Evolutionary conservation across 1,140 invertebrate species (phyloP), one percentile per base, ranked within the genome.

Genomic region (Pogonus chalceus): DNA sequence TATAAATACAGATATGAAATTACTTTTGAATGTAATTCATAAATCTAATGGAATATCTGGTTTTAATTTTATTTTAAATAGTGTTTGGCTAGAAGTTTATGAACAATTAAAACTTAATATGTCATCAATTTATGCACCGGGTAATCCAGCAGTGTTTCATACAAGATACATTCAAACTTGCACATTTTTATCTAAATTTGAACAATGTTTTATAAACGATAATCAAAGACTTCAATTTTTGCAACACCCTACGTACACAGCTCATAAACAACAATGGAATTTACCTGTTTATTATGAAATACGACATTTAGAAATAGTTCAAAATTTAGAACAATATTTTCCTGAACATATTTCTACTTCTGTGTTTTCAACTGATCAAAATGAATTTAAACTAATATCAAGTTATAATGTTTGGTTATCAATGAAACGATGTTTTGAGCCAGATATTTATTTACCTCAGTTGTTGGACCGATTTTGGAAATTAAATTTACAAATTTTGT

Each of bases 231-330:
- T 70, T 47, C 37, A 70, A 16, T 72, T 88, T 26, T 76, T 76
- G 52, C 64, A 73, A 57, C 79, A 84, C 64, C 62, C 71, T 20
- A 79, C 83, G 54, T 86, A 83, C 58, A 79, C 79, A 62, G 76
- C 75, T 46, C 92, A 95, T 70, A 75, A 90, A 48, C 80, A 81
- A 43, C 85, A 86, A 60, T 96, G 92, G 90, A 94, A 92, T 72
- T 74, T 95, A 22, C 86, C 89, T 23, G 88, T 96, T 14, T 94
- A 96, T 68, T 95, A 90, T 70, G 90, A 94, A 74, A 90, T 95
- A 62, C 75, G 84, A 58, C 87, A 91, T 75, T 88, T 92, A 76
- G 88, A 92, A 76, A 87, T 93, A 64, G 89, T 85, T 48, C 81
- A 83, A 58, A 66, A 60, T 14, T 72, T 84, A 43, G 69, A 71